Percentiles rank a stretch among this genome's conserved stretches.
Evolutionary conservation across 1,140 invertebrate genomes (phyloP).

Genomic region (Leptonema lineaticorne): DNA sequence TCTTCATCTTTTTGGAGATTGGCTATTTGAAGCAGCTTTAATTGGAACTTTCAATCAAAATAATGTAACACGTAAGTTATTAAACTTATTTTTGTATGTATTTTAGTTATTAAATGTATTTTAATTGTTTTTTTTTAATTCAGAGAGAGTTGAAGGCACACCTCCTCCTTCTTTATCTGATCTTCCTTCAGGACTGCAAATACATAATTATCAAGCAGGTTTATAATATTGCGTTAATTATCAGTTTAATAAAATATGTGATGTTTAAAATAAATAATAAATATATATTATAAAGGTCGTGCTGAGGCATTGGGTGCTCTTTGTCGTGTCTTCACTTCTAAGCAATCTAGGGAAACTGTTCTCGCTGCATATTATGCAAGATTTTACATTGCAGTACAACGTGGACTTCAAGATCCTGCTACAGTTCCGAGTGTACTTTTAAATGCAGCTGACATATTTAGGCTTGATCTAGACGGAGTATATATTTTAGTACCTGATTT

Average conservation of each 20-base stretch:
- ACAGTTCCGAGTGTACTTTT: constrained; percentile 51
- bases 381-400: constrained; percentile 89
- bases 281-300: constrained; percentile 61
- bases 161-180: constrained; percentile 51
- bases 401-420: constrained; percentile 71
- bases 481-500: constrained; percentile 87
- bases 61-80: constrained; percentile 33
- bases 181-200: constrained; percentile 48
- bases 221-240: constrained; percentile 48
- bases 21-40: constrained; percentile 94
- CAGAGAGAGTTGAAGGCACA: constrained; percentile 58
- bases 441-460: constrained; percentile 51
- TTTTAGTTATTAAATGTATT: too few species aligned
- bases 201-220: constrained; percentile 54
- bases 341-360: constrained; percentile 94
- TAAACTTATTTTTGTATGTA: constrained; percentile 3
- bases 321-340: constrained; percentile 94
- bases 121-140: constrained; percentile 43
- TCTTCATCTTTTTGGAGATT: constrained; percentile 93
- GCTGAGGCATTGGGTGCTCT: constrained; percentile 94
- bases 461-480: constrained; percentile 89
- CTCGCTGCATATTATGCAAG: constrained; percentile 91
- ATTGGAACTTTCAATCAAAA: constrained; percentile 62
- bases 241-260: not conserved
- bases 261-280: not conserved